Base-by-base conservation (phyloP, 2,113 vertebrate genomes). In the Ptilonorhynchus violaceus region DNA sequence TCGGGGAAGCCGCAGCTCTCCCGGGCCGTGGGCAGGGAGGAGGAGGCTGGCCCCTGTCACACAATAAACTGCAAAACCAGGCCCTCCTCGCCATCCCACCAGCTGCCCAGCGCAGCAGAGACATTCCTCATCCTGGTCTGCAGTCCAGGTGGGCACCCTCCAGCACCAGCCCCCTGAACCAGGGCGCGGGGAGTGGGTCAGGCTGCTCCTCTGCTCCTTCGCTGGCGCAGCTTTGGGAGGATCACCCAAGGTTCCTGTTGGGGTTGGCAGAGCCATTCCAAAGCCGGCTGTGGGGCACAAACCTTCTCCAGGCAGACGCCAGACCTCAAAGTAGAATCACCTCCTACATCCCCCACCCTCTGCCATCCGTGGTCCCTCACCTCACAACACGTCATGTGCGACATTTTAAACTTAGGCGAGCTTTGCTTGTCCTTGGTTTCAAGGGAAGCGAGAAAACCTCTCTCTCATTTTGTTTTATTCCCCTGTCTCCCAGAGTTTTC, bases 281-380 rank as follows among this genome's bases (percentile, higher is more conserved):
- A 63, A 87, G 6, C 37, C 72, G n/a, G 49, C 31, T 69, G 64
- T 2, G 2, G 28, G 55, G 16, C 31, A 55, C 21, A 59, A 68
- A n/a, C 27, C n/a, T 79, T 56, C 58, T 62, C 47, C 60, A 56
- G 53, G 49, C 28, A 56, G 33, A 75, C 8, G 2, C 15, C 22
- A 1, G 12, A 41, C 39, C 56, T 89, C 74, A 74, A 50, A 68
- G 60, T 27, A 82, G 53, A 92, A 52, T 33, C 25, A 52, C 13
- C 47, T 72, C 56, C 44, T 31, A 10, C 15, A 16, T 62, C 25
- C 20, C 20, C 12, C 25, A 49, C 1, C 4, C 25, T 52, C 44
- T 3, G 3, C 35, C 21, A 25, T 12, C 46, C 1, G 0, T 11
- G 7, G 23, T 67, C 30, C 39, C 6, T 11, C 15, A 68, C 10